Percentiles rank a stretch among this genome's conserved stretches.
Conservation (phyloP, 2,888 invertebrate species). For the Dusona sp. region DNA sequence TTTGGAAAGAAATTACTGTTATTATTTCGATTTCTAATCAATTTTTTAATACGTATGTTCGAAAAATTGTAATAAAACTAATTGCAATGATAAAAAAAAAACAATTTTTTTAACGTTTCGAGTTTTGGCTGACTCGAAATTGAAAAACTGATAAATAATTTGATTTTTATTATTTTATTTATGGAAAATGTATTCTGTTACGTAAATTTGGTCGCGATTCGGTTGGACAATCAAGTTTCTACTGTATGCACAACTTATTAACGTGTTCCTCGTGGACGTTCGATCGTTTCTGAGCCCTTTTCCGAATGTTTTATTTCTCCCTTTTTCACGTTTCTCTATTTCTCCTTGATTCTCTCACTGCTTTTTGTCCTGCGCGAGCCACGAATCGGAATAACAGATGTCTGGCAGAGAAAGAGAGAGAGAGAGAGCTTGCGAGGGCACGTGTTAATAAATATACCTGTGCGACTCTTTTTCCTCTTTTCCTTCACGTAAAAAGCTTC, state of each 20-base stretch:
- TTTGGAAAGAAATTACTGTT: not conserved
- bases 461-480: constrained; percentile 66
- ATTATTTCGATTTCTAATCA: not conserved
- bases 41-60: not conserved
- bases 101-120: too few species aligned
- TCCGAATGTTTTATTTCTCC: constrained; percentile 6
- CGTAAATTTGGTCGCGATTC: not conserved
- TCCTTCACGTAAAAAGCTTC: constrained; percentile 8
- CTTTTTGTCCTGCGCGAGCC: constrained; percentile 24
- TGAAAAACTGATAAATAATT: too few species aligned
- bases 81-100: too few species aligned
- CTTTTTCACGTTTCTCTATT: not conserved
- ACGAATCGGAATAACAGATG: constrained; percentile 75
- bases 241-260: not conserved
- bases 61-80: too few species aligned
- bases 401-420: constrained; percentile 66
- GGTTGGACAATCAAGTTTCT: not conserved
- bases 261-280: not conserved
- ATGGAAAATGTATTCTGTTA: not conserved
- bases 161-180: not conserved
- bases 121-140: too few species aligned
- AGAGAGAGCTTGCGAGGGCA: constrained; percentile 26
- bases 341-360: constrained; percentile 9
- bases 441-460: constrained; percentile 77
- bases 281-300: constrained; percentile 42